phyloP scores from a whole-genome alignment of 2,888 invertebrate genomes.

The Phasia obesa region DNA sequence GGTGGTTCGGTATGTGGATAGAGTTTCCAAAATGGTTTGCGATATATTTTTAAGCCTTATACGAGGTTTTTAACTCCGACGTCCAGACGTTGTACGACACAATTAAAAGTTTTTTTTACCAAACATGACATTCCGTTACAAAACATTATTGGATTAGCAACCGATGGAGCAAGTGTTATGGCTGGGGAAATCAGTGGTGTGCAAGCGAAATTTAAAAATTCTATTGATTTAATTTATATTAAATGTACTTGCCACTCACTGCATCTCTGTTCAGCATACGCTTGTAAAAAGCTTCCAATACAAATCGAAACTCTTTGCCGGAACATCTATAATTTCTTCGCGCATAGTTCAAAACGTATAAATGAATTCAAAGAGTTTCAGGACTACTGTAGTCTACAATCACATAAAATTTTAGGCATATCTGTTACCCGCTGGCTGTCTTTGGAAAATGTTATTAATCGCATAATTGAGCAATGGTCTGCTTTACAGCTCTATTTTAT shows the following conservation, averaged over 20 bases:
- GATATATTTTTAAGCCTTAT: conserved; percentile 8
- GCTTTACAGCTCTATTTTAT: conserved; percentile 59
- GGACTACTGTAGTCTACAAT: conserved; percentile 51
- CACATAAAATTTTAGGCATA: conserved; percentile 62
- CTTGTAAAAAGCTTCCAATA: not conserved
- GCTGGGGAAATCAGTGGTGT: not conserved
- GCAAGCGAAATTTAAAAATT: conserved; percentile 1
- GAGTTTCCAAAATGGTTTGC: not conserved
- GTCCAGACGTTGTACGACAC: not conserved
- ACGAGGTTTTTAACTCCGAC: not conserved
- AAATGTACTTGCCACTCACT: conserved; percentile 21
- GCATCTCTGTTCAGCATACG: conserved; percentile 10
- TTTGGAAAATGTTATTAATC: conserved; percentile 59
- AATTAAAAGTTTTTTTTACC: not conserved
- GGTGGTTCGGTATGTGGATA: conserved; percentile 5
- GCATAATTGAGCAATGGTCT: conserved; percentile 66
- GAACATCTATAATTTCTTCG: conserved; percentile 20
- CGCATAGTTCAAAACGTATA: conserved; percentile 10
- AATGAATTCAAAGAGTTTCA: conserved; percentile 20
- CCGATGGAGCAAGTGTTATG: not conserved
- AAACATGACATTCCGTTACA: not conserved
- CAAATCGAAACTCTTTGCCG: conserved; percentile 15
- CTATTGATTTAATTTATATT: not conserved
- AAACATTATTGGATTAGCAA: conserved; percentile 11
- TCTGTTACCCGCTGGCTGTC: conserved; percentile 65